Percentiles rank a stretch among this genome's conserved stretches.
These are phyloP conservation scores for Willisornis vidua DNA, from an alignment of 2,113 vertebrate species.

Conservation along the genomic window DNA sequence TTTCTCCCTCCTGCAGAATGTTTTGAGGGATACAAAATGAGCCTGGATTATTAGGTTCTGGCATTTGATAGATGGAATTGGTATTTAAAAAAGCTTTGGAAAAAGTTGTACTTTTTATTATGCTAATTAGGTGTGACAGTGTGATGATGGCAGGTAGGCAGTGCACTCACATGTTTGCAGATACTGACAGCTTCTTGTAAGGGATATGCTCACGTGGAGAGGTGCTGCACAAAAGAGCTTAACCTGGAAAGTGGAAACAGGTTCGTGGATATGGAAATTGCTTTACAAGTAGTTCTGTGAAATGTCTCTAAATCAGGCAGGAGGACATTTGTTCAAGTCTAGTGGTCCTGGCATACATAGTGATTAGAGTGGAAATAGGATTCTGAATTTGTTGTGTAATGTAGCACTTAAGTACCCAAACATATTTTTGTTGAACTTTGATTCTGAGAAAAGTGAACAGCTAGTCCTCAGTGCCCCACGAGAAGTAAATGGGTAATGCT, in stretches of 20 bases:
- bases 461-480: background rate
- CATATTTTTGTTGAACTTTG: background rate
- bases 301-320: background rate
- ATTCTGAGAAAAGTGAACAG: background rate
- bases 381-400: background rate
- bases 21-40: background rate
- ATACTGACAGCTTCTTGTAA: background rate
- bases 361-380: background rate
- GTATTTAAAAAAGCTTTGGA: background rate
- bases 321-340: background rate
- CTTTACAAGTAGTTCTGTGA: background rate
- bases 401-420: background rate
- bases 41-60: background rate
- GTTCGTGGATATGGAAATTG: background rate
- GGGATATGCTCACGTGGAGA: background rate
- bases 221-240: background rate
- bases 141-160: conserved; percentile 27
- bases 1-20: background rate
- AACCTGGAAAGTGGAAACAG: background rate
- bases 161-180: conserved; percentile 26
- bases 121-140: conserved; percentile 30
- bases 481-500: background rate
- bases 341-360: background rate
- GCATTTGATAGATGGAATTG: conserved; percentile 10
- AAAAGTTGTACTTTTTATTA: background rate